Base-by-base conservation (phyloP, 2,113 vertebrate species). In the Euleptes europaea region DNA sequence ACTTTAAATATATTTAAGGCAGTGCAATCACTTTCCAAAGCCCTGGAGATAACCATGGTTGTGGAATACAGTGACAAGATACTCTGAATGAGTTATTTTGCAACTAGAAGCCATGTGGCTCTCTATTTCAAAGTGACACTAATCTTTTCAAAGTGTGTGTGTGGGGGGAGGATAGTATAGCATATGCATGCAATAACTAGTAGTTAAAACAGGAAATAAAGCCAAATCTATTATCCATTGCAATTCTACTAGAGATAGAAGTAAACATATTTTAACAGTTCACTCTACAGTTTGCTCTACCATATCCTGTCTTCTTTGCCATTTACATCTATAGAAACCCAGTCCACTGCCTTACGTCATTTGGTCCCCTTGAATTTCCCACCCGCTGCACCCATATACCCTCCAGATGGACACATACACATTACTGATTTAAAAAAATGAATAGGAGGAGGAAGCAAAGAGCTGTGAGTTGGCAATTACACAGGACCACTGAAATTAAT, bases 1-100 rank as follows among this genome's bases (percentile, higher is more conserved):
- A 85, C 4, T 70, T 86, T 51, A 85, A 94, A 91, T 86, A 71
- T 57, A 63, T 5, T 75, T 77, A 67, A 88, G 49, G 17, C 77
- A 89, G n/a, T 70, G 28, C 10, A 84, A 72, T 82, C 78, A 38
- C 13, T 82, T 84, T 83, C 42, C 79, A 3, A 57, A 91, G 42
- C 2, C 26, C 15, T 82, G 44, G 84, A 86, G 12, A 90, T 54
- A 88, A 82, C 90, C 23, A 49, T 77, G 80, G 57, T 12, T 63
- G 75, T 71, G 40, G 54, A 84, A 80, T 75, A 60, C 13, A 54
- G 80, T 10, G 44, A 82, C n/a, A 89, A 86, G 57, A 86, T 14
- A 85, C 82, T 86, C 49, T n/a, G 4, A 38, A 4, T 67, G 44
- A 84, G 57, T 89, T 92, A 88, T 44, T 82, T 42, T 63, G 13